phyloP scores from a whole-genome alignment of 2,797 vertebrate species.

The Tokudaia muenninki region DNA sequence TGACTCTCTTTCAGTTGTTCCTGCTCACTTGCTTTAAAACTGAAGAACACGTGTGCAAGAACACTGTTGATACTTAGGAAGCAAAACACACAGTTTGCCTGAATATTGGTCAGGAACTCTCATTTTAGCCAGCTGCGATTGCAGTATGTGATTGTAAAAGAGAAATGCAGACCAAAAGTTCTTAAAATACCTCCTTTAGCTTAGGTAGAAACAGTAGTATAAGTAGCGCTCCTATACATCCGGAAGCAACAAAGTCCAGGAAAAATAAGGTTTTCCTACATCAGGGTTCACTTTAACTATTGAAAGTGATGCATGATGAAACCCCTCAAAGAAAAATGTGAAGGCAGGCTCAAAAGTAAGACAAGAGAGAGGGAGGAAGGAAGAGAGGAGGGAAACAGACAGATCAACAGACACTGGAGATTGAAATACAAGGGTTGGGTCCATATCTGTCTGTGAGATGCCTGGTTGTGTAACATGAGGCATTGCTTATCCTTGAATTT shows the following conservation, averaged over 20 bases:
- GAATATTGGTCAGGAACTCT: background rate
- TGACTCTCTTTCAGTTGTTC: background rate
- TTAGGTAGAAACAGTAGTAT: background rate
- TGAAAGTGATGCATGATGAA: too few species aligned
- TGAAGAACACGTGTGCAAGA: background rate
- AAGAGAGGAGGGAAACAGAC: background rate
- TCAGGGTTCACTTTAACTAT: background rate
- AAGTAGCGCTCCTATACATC: background rate
- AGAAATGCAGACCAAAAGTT: background rate
- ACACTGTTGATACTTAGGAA: slow-evolving; percentile 2
- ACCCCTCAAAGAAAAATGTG: background rate
- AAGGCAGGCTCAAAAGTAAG: background rate
- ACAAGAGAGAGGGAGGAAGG: background rate
- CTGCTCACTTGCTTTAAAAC: background rate
- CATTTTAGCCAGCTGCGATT: background rate
- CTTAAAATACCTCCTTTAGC: background rate
- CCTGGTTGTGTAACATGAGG: background rate
- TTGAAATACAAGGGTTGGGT: background rate
- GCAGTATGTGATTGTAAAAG: background rate
- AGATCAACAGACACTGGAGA: background rate
- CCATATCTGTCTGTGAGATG: background rate
- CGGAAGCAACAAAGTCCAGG: background rate
- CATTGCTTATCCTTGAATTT: background rate
- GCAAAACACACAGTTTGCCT: background rate
- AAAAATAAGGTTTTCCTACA: background rate